Evolutionary conservation across 2,797 vertebrate genomes (phyloP), one percentile per base, ranked within the genome.

Genomic region (Intellagama lesueurii): DNA sequence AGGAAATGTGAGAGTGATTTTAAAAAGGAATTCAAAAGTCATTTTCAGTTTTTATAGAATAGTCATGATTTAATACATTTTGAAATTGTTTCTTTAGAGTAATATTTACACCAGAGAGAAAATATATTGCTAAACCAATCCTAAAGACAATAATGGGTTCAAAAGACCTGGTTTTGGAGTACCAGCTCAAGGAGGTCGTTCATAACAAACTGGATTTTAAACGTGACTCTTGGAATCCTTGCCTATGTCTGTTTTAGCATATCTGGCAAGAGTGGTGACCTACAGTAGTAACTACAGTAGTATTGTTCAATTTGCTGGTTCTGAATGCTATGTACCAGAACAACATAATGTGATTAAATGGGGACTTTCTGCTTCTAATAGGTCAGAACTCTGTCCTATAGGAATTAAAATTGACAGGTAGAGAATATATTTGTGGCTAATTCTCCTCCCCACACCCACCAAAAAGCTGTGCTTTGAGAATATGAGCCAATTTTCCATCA

Each of bases 401-500:
- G 44, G 28, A 60, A 73, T 30, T 73, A 16, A 30, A 40, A 35
- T 28, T 83, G 32, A 22, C 30, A 49, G 22, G 24, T 79, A 79
- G 14, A 11, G 75, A 60, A 79, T n/a, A 47, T 87, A 24, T 84
- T 12, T 89, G 16, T 87, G 5, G 7, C 16, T 68, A 26, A 11
- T 72, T 64, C 3, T n/a, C 88, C 87, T 87, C 44, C 1, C 0
- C 85, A 19, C 81, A 70, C 26, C 22, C 28, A 70, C 80, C 60
- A 35, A 64, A 89, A 92, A 88, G 0, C 9, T 26, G 52, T 35
- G 40, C 5, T 81, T 40, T 85, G 32, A 81, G 17, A 44, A 85
- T 85, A 76, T 66, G 2, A 17, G 4, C 9, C 76, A 72, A 49
- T 40, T 24, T 80, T 81, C 52, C n/a, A 75, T 9, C 19, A 68